Conservation (phyloP, 2,888 invertebrate species). For the Polia nebulosa region DNA sequence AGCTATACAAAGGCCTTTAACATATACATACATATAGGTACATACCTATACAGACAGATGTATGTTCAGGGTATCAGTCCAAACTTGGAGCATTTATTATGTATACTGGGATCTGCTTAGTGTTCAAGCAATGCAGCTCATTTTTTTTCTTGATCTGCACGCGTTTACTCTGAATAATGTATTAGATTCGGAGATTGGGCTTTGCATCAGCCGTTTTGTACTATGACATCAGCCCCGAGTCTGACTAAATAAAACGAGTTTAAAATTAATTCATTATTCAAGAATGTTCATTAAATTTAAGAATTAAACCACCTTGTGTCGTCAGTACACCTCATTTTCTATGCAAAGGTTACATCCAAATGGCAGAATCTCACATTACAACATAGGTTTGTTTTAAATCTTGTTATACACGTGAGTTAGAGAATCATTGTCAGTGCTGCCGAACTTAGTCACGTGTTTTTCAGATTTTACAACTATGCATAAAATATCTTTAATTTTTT, state of each 20-base stretch:
- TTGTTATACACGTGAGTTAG: constrained; percentile 8
- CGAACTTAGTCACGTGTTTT: constrained; percentile 17
- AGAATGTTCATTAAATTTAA: constrained; percentile 8
- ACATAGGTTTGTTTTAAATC: constrained; percentile 9
- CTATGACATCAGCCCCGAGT: constrained; percentile 42
- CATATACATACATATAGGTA: too few relatives aligned
- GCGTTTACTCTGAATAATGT: constrained; percentile 25
- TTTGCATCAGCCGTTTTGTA: constrained; percentile 30
- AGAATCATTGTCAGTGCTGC: neutral
- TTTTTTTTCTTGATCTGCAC: too few relatives aligned
- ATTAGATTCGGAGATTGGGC: constrained; percentile 22
- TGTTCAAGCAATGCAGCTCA: constrained; percentile 11
- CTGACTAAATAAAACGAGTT: constrained; percentile 37
- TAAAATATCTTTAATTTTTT: too few relatives aligned
- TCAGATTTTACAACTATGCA: constrained; percentile 4
- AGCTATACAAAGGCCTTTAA: constrained; percentile 42
- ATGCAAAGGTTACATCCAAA: constrained; percentile 36
- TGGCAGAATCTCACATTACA: constrained; percentile 16
- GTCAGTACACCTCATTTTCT: constrained; percentile 29
- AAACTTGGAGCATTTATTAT: constrained; percentile 40
- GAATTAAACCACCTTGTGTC: constrained; percentile 27
- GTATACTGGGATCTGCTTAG: constrained; percentile 10
- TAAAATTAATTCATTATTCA: constrained; percentile 28
- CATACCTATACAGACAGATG: too few relatives aligned
- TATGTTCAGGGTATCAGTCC: constrained; percentile 11